These are phyloP conservation scores for Escarpia spicata DNA, from an alignment of 2,888 invertebrate species.

Conservation along the genomic window DNA sequence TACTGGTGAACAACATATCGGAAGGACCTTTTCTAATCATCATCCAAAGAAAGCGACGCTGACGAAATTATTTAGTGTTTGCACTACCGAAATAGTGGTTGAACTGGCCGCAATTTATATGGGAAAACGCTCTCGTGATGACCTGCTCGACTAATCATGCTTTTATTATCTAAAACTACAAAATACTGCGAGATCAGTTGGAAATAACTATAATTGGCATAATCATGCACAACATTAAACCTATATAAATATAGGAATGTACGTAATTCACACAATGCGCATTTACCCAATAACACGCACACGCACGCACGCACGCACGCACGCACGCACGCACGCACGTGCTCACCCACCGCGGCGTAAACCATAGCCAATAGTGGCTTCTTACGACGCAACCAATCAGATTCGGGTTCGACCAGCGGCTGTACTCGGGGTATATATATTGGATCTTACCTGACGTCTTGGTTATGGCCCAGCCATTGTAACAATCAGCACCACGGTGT, in stretches of 20 bases:
- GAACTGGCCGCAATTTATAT: not conserved
- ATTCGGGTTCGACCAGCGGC: not conserved
- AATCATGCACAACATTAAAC: not conserved
- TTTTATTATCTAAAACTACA: not conserved
- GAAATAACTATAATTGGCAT: not conserved
- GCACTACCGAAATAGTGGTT: not conserved
- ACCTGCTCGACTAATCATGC: not conserved
- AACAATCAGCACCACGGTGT: not conserved
- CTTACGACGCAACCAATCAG: too few relatives aligned
- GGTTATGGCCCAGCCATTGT: not conserved
- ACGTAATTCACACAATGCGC: not conserved
- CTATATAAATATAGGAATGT: not conserved
- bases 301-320: too few relatives aligned
- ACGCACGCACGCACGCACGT: too few relatives aligned
- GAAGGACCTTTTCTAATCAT: not conserved
- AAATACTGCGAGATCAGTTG: conserved; percentile 10
- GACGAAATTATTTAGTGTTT: not conserved
- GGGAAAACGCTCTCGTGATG: not conserved
- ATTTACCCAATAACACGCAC: not conserved
- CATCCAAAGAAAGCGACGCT: not conserved
- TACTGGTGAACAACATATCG: not conserved
- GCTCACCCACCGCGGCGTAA: too few relatives aligned
- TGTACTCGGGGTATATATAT: not conserved
- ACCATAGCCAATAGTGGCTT: too few relatives aligned
- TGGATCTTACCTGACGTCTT: not conserved